phyloP scores from a whole-genome alignment of 2,888 invertebrate species.

The Cephus runcator region DNA sequence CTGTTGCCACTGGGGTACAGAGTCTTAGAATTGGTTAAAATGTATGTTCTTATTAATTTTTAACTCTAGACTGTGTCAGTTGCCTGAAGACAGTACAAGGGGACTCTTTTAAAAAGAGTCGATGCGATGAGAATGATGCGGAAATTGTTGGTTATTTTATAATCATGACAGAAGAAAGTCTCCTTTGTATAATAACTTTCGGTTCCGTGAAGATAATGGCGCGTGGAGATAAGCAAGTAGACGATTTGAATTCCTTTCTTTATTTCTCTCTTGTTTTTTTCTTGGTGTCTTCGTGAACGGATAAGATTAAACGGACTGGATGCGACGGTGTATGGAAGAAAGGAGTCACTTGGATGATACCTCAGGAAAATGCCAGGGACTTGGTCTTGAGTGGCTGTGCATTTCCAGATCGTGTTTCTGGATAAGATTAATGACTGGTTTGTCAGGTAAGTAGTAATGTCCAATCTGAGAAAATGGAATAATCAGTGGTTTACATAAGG shows the following conservation, averaged over 20 bases:
- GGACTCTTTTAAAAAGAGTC: background rate
- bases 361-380: background rate
- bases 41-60: background rate
- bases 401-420: background rate
- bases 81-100: background rate
- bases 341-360: background rate
- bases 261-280: background rate
- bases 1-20: constrained; percentile 24
- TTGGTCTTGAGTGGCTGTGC: background rate
- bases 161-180: background rate
- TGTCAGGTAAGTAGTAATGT: background rate
- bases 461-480: background rate
- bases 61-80: background rate
- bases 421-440: background rate
- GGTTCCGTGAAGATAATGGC: background rate
- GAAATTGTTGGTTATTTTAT: background rate
- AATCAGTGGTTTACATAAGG: background rate
- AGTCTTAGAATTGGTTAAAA: background rate
- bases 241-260: background rate
- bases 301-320: background rate
- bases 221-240: background rate
- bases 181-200: background rate
- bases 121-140: background rate
- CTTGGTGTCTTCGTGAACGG: background rate
- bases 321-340: background rate